Evolutionary conservation across 1,140 invertebrate genomes (phyloP), one percentile per base, ranked within the genome.

Genomic region (Cydia strobilella): DNA sequence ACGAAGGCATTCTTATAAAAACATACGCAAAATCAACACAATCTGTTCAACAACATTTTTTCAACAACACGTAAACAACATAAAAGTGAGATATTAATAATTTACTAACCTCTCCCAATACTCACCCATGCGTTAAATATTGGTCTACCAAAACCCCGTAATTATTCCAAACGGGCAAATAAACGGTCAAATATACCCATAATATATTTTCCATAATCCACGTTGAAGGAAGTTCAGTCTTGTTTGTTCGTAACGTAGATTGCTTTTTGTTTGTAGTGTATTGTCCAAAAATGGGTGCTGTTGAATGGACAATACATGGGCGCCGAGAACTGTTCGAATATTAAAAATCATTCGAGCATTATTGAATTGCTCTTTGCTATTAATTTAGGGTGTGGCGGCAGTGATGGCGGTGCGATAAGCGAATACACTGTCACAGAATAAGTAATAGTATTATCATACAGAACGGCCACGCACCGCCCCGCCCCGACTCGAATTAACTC

Each of bases 271-370:
- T 39, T 77, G 69, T 73, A 39, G 42, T 18, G 13, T 15, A 31
- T 42, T 77, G 27, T 65, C 76, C 76, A 74, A 82, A 84, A 84
- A 84, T 82, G 79, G 81, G 78, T 77, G n/a, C 72, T 80, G 72
- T 59, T 75, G 76, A 84, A 84, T 79, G 82, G 82, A 85, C 83
- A 83, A 85, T 82, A 80, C 83, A 83, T 81, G 76, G 80, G 72
- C 72, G 78, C 74, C 73, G 79, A 76, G 79, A 86, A 88, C 88
- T 86, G 85, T 85, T 77, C 84, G 86, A 86, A 89, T 89, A 89
- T 89, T 89, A 89, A 89, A 89, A 89, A 87, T 89, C 85, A 86
- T 86, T 86, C 79, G 81, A 86, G 86, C 86, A 89, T 89, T 88
- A 88, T 89, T 86, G 80, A 88, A 85, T 88, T 88, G 85, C 82